Conservation (phyloP, 2,888 invertebrate genomes). For the Oasisia sp. region DNA sequence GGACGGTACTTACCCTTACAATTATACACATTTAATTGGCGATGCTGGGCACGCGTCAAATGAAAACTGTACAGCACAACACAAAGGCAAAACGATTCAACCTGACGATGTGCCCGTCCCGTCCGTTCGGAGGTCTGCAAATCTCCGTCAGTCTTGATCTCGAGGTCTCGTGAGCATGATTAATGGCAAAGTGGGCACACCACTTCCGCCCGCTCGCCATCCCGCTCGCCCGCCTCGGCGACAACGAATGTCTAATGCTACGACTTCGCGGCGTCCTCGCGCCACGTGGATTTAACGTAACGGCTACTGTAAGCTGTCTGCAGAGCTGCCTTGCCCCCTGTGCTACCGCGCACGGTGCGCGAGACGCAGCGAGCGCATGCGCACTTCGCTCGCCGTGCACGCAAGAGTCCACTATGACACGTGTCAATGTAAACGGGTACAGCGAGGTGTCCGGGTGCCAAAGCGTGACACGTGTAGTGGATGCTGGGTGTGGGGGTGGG, state of each 20-base stretch:
- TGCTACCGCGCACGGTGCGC: neutral
- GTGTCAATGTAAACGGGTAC: neutral
- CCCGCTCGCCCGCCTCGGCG: neutral
- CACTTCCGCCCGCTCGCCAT: neutral
- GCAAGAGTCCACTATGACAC: neutral
- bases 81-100: neutral
- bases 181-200: slow-evolving; percentile 5
- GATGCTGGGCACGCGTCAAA: slow-evolving; percentile 13
- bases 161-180: neutral
- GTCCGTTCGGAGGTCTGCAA: neutral
- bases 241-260: neutral
- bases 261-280: neutral
- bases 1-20: slow-evolving; percentile 1
- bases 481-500: neutral
- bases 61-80: slow-evolving; percentile 17
- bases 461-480: neutral
- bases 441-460: neutral
- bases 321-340: slow-evolving; percentile 12
- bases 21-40: neutral
- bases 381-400: neutral
- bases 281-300: neutral
- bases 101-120: neutral
- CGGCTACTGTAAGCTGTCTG: neutral
- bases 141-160: neutral
- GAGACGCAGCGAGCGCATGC: neutral